phyloP scores from a whole-genome alignment of 2,797 vertebrate species.

The Nannoperca obscura region DNA sequence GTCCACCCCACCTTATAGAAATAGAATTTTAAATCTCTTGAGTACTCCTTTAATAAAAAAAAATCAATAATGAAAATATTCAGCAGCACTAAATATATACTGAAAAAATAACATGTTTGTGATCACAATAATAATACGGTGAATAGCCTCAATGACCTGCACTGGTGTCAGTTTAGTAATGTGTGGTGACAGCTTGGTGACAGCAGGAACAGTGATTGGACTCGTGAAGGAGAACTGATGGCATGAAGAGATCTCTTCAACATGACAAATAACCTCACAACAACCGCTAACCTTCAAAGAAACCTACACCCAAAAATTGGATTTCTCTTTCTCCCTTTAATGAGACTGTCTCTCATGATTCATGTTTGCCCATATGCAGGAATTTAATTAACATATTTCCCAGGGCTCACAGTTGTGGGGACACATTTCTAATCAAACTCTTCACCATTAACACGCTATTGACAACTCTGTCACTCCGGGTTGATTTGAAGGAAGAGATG shows the following conservation, averaged over 20 bases:
- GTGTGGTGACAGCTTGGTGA: slow-evolving; percentile 25
- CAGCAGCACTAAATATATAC: too few relatives aligned
- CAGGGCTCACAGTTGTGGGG: slow-evolving; percentile 44
- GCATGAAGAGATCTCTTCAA: slow-evolving; percentile 49
- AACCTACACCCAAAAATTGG: slow-evolving; percentile 67
- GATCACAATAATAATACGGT: not conserved
- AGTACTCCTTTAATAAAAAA: too few relatives aligned
- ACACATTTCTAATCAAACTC: slow-evolving; percentile 67
- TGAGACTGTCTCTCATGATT: slow-evolving; percentile 81
- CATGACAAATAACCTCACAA: slow-evolving; percentile 58
- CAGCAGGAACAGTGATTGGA: slow-evolving; percentile 32
- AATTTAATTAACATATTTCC: slow-evolving; percentile 75
- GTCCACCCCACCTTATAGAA: too few relatives aligned
- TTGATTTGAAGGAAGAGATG: slow-evolving; percentile 36
- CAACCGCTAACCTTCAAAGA: slow-evolving; percentile 69
- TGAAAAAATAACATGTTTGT: too few relatives aligned
- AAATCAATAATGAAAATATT: too few relatives aligned
- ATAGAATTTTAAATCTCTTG: too few relatives aligned
- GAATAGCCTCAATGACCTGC: slow-evolving; percentile 46
- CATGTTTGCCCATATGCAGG: slow-evolving; percentile 67
- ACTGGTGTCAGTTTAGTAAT: slow-evolving; percentile 31
- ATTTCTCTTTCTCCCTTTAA: slow-evolving; percentile 79
- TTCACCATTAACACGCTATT: slow-evolving; percentile 60
- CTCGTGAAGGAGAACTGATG: slow-evolving; percentile 45
- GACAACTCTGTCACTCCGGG: slow-evolving; percentile 55